A percentile compares a stretch with the other conserved stretches of the same genome.
Conservation (phyloP, 2,797 vertebrate species). For the Pipistrellus nathusii region DNA sequence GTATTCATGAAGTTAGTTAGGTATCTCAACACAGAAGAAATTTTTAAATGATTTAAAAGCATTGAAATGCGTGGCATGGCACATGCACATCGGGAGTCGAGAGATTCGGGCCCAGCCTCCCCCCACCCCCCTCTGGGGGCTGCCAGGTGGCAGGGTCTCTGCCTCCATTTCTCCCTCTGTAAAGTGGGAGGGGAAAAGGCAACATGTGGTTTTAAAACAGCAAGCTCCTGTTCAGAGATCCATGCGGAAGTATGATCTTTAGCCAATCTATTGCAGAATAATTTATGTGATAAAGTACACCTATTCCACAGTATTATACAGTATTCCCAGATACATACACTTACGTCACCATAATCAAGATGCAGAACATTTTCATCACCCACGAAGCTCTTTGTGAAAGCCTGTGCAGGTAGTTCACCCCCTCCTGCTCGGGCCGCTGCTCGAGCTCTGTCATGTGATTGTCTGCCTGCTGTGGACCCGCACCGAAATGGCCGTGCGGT, state of each 20-base stretch:
- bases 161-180: not conserved
- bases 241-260: not conserved
- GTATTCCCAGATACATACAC: too few relatives aligned
- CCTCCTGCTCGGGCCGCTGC: not conserved
- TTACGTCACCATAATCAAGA: not conserved
- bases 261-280: not conserved
- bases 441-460: not conserved
- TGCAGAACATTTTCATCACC: not conserved
- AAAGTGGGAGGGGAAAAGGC: not conserved
- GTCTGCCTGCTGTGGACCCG: not conserved
- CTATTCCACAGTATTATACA: not conserved
- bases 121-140: not conserved
- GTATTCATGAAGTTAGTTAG: not conserved
- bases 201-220: not conserved
- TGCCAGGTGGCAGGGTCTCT: not conserved
- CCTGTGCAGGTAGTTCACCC: not conserved
- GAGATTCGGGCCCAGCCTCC: not conserved
- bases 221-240: not conserved
- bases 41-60: slow-evolving; percentile 17
- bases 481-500: not conserved
- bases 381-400: fast-evolving
- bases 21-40: not conserved
- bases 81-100: not conserved
- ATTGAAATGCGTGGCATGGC: not conserved
- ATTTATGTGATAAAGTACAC: not conserved